Evolutionary conservation across 2,888 invertebrate genomes (phyloP), one percentile per base, ranked within the genome.

Genomic region (Rhorus exstirpatorius): DNA sequence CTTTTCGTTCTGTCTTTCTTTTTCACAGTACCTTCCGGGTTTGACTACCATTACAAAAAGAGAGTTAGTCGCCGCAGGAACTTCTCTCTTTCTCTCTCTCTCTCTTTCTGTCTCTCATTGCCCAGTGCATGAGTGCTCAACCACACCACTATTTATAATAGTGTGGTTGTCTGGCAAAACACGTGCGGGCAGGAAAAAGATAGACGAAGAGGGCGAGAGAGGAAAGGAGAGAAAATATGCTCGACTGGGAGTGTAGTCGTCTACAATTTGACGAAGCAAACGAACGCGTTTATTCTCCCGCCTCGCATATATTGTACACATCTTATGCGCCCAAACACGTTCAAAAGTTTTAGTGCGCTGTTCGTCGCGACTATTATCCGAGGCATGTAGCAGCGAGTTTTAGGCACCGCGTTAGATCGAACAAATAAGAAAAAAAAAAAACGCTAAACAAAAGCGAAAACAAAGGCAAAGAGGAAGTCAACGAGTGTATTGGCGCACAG

Each of bases 101-200:
- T n/a, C n/a, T n/a, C n/a, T n/a, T n/a, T n/a, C n/a, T n/a, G n/a
- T 63, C 49, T 67, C 60, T 60, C 65, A 21, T 61, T 68, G 74
- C 17, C 61, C 74, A n/a, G 19, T 61, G 68, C 61, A 53, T 24
- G 51, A 60, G 67, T 67, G 41, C 53, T 24, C 35, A 53, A 74
- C 63, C 63, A 55, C 63, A 75, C 70, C 38, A 80, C 70, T 76
- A 80, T 75, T 80, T 65, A 58, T 67, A 35, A 60, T 53, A 74
- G 44, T 46, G 24, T 3, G 26, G 21, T 44, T 10, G 8, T 26
- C n/a, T n/a, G 19, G 49, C 19, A 10, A 63, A 8, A 46, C 14
- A 24, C 44, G 38, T 14, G 61, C 8, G 14, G 24, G n/a, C 24
- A 41, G 2, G 3, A 41, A 4, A 24, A 41, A 63, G 44, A 61